phyloP scores from a whole-genome alignment of 2,888 invertebrate species.

The Strigamia transsilvanica region DNA sequence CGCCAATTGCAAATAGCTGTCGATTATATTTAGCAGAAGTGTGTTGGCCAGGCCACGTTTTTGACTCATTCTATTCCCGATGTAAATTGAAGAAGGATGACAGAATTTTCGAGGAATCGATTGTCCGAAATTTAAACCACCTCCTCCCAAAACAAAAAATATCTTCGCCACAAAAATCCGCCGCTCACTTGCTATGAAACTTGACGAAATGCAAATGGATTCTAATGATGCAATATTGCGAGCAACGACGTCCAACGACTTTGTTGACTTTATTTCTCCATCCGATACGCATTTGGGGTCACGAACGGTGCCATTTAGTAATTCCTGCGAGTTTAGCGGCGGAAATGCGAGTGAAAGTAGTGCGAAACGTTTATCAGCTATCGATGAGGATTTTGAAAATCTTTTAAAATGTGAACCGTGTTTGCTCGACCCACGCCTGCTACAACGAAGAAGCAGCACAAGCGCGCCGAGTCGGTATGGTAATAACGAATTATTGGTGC shows the following conservation, averaged over 20 bases:
- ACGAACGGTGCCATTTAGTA: neutral
- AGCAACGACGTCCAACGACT: neutral
- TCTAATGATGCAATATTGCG: neutral
- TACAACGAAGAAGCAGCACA: conserved; percentile 9
- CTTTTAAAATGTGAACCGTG: conserved; percentile 40
- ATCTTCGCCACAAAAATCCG: neutral
- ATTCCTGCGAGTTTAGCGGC: neutral
- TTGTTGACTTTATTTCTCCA: neutral
- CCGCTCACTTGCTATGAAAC: neutral
- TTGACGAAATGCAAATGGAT: conserved; percentile 7
- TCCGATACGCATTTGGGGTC: neutral
- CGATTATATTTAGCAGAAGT: conserved; percentile 31
- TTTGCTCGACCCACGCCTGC: conserved; percentile 41
- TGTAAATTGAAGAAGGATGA: conserved; percentile 1
- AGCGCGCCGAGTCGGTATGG: conserved; percentile 22
- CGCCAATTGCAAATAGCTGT: conserved; percentile 20
- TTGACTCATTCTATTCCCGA: conserved; percentile 21
- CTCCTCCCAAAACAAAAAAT: neutral
- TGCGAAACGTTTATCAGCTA: neutral
- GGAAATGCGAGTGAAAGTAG: neutral
- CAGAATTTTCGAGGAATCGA: neutral
- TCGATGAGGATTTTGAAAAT: conserved; percentile 51
- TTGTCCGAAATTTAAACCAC: neutral
- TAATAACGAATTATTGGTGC: conserved; percentile 15
- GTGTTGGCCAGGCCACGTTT: conserved; percentile 34